Conservation (phyloP, 2,797 vertebrate genomes). For the Toxotes lorentzi region DNA sequence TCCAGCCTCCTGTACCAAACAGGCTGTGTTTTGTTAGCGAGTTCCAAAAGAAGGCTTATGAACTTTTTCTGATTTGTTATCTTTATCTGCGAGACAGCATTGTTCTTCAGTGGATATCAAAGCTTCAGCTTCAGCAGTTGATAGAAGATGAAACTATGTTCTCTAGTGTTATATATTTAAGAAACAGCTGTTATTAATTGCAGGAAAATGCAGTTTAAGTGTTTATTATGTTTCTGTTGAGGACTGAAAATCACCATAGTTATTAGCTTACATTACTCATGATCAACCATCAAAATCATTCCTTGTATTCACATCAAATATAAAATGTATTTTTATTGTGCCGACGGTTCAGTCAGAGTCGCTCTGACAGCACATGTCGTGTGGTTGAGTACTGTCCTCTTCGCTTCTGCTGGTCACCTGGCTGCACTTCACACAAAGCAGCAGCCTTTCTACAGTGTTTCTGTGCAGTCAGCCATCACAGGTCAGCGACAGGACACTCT, state of each 20-base stretch:
- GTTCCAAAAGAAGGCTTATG: too few species aligned
- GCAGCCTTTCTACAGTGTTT: constrained; percentile 25
- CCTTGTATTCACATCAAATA: background rate
- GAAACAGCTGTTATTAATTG: background rate
- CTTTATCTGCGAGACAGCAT: too few species aligned
- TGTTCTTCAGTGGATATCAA: too few species aligned
- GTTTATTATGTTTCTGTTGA: background rate
- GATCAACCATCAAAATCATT: background rate
- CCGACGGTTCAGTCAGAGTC: background rate
- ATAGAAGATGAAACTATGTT: too few species aligned
- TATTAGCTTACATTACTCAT: background rate
- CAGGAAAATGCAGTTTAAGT: background rate
- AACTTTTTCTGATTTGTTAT: too few species aligned
- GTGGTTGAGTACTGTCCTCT: constrained; percentile 19
- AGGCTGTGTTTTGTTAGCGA: too few species aligned
- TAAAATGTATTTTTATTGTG: background rate
- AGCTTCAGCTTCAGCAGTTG: too few species aligned
- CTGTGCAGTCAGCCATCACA: constrained; percentile 53
- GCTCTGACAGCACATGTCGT: constrained; percentile 27
- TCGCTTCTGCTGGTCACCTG: constrained; percentile 39
- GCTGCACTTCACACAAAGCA: constrained; percentile 55
- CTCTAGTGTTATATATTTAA: too few species aligned
- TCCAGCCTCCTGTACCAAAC: too few species aligned
- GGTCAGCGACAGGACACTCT: constrained; percentile 56
- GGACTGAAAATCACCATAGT: background rate